Evolutionary conservation across 2,797 vertebrate genomes (phyloP).

Genomic region (Molossus alvarezi): DNA sequence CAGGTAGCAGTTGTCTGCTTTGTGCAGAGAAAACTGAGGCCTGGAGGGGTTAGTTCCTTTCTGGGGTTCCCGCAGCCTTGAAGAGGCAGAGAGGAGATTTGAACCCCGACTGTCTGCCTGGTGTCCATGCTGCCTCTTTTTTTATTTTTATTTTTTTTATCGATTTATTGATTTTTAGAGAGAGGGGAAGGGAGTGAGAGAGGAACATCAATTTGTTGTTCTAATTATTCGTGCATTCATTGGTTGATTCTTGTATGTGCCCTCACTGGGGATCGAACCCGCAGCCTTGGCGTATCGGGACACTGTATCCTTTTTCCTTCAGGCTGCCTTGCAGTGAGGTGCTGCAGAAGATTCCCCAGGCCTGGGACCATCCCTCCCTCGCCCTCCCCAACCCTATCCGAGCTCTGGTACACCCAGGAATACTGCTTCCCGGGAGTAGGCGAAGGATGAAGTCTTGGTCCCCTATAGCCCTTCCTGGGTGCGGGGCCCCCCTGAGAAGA

Average conservation of each 20-base stretch:
- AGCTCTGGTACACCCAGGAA: background rate
- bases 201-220: background rate
- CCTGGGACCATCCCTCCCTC: fast-evolving
- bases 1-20: background rate
- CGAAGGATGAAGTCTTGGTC: background rate
- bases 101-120: background rate
- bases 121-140: background rate
- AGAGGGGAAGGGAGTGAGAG: background rate
- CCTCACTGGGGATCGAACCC: background rate
- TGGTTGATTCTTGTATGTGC: background rate
- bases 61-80: background rate
- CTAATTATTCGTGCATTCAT: background rate
- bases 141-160: background rate
- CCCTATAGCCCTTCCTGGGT: background rate
- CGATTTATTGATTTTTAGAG: background rate
- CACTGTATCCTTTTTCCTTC: background rate
- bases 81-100: background rate
- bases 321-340: background rate
- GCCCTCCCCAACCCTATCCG: fast-evolving
- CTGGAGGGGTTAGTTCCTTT: background rate
- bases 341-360: background rate
- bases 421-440: background rate
- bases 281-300: background rate
- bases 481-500: background rate
- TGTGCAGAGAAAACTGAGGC: background rate